Evolutionary conservation across 2,888 invertebrate species (phyloP).

Genomic region (Coenonympha arcania): DNA sequence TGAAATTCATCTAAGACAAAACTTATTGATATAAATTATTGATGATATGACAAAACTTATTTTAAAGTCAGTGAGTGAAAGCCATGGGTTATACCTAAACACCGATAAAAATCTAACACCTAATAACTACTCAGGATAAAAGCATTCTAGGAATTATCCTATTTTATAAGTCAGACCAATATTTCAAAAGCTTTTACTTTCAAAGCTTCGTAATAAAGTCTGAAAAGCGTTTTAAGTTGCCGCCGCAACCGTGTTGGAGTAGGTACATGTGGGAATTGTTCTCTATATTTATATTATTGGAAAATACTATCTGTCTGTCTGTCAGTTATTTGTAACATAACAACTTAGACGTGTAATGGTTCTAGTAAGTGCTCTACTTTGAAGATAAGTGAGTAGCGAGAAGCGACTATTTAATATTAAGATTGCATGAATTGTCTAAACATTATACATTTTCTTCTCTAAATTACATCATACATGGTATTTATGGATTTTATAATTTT

Average conservation of each 20-base stretch:
- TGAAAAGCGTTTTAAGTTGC: conserved; percentile 14
- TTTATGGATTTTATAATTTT: too few species aligned
- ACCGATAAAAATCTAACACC: background rate
- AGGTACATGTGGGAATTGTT: conserved; percentile 2
- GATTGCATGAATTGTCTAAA: background rate
- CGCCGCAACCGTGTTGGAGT: too few species aligned
- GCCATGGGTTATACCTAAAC: background rate
- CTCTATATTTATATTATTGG: conserved; percentile 11
- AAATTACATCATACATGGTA: too few species aligned
- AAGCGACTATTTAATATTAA: background rate
- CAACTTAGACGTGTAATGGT: background rate
- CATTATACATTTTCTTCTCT: too few species aligned
- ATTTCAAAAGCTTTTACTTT: conserved; percentile 6
- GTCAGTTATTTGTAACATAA: conserved; percentile 8
- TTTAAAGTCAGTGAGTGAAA: background rate
- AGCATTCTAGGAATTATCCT: conserved; percentile 1
- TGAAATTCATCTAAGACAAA: too few species aligned
- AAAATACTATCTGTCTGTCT: conserved; percentile 7
- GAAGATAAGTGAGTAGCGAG: background rate
- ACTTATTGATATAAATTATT: too few species aligned
- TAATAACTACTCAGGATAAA: background rate
- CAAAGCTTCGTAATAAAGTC: conserved; percentile 5
- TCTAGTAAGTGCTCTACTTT: background rate
- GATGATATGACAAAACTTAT: too few species aligned
- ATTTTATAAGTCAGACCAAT: conserved; percentile 4